Conservation (phyloP, 1,140 invertebrate genomes). For the Bombus huntii region DNA sequence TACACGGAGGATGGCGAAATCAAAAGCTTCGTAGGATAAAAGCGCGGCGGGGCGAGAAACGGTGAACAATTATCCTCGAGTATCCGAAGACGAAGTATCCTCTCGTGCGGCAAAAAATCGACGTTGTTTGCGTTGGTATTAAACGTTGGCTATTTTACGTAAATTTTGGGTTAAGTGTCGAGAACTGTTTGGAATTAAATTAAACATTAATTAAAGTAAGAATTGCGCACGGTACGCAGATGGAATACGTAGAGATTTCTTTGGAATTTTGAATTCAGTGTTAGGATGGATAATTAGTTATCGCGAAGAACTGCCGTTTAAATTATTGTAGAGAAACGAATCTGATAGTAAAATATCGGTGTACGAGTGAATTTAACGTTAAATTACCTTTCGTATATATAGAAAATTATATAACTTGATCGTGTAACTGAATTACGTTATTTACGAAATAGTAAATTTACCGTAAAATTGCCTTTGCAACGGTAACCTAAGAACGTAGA, state of each 20-base stretch:
- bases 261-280: background rate
- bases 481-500: too few relatives aligned
- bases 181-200: background rate
- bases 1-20: background rate
- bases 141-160: background rate
- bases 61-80: background rate
- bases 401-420: too few relatives aligned
- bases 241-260: background rate
- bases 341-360: background rate
- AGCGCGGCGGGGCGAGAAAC: background rate
- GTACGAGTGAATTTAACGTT: too few relatives aligned
- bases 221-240: background rate
- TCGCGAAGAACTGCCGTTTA: background rate
- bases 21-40: background rate
- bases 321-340: background rate
- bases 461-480: too few relatives aligned
- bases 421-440: too few relatives aligned
- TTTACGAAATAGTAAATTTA: too few relatives aligned
- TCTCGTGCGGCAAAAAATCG: background rate
- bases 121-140: background rate
- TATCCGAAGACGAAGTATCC: background rate
- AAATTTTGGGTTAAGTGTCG: background rate
- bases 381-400: too few relatives aligned
- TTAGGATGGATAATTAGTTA: background rate
- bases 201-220: background rate